Base-by-base conservation (phyloP, 2,888 invertebrate species). In the Netelia fuscicornis region DNA sequence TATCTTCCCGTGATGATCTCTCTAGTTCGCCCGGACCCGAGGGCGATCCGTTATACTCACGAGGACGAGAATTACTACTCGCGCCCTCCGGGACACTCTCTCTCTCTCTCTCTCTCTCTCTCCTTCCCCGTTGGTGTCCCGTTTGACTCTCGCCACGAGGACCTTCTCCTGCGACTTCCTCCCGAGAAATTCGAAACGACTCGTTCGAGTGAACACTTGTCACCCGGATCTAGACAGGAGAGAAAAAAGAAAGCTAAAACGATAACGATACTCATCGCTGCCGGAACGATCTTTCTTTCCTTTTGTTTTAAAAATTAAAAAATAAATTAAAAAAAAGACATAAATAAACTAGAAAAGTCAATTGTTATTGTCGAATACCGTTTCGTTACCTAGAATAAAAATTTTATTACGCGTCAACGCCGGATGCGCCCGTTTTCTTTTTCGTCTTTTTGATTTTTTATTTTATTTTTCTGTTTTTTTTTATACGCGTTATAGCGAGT, bases 11-110 rank as follows among this genome's bases (percentile, higher is more conserved):
- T 72, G 71, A 56, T 80, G 80, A 80, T 80, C 80, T 80, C 80
- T 54, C 54, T 65, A 54, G 71, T 72, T 80, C n/a, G 65, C 62
- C 70, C 72, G 72, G 60, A 72, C 56, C 80, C 80, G 65, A 80
- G 80, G 65, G 72, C 80, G 80, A 80, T 80, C 65, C 72, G 72
- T 80, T 80, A 80, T 65, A 71, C 71, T 80, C 80, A 44, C 80
- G 72, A 80, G 80, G 58, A 80, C 58, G 80, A 80, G 72, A 80
- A 79, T 79, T 79, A 71, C 65, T 65, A 58, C 72, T 80, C 65
- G 80, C 80, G 65, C 80, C 80, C 80, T 80, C 72, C 17, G 62
- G 78, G 48, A 54, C 17, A 17, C 17, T 17, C 17, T 17, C 17
- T 17, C 25, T 25, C 64, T 5, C n/a, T n/a, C 64, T 5, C n/a